Base-by-base conservation (phyloP, 2,888 invertebrate genomes). In the Hofmannophila pseudospretella region DNA sequence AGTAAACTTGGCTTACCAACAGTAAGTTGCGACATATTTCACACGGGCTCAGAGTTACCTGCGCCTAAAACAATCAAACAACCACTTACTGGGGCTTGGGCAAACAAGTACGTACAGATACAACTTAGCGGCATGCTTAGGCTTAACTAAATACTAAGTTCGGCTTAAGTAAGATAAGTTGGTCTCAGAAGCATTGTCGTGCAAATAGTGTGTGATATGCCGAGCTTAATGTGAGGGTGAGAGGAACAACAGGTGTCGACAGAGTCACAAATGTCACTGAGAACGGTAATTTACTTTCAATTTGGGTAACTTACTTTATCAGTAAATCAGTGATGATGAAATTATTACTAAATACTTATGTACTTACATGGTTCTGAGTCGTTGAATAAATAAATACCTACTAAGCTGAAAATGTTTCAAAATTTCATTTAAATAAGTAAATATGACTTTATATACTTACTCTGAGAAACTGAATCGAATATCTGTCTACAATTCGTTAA, bases 21-120 rank as follows among this genome's bases (percentile, higher is more conserved):
- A 69, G 55, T 70, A 80, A 79, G 79, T 81, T 77, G 68, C 66
- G 70, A 76, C 80, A 84, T 84, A 85, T 82, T 80, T 85, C 82
- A 85, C 68, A 57, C 54, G 54, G 70, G 77, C 79, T 78, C 66
- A 71, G 57, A 45, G 49, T 65, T 78, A 79, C 78, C 81, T 79
- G 78, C 64, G 79, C 80, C 81, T 84, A 80, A 81, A 81, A 81
- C 82, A 84, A 82, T 82, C 79, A 82, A 78, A 79, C 71, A 74
- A 44, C 70, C 72, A 74, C 77, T 76, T 64, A 60, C 23, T 62
- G 63, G 65, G 60, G 54, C 51, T 46, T 45, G 54, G 44, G 51
- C 55, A 63, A 61, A 68, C 66, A 23, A 23, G 23, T 23, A 70
- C 55, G 54, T 54, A 16, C 3, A 16, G 16, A 16, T 5, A 59